Percentiles rank a stretch among this genome's conserved stretches.
These are phyloP conservation scores for Melanostoma mellinum DNA, from an alignment of 2,888 invertebrate genomes.

Conservation along the genomic window DNA sequence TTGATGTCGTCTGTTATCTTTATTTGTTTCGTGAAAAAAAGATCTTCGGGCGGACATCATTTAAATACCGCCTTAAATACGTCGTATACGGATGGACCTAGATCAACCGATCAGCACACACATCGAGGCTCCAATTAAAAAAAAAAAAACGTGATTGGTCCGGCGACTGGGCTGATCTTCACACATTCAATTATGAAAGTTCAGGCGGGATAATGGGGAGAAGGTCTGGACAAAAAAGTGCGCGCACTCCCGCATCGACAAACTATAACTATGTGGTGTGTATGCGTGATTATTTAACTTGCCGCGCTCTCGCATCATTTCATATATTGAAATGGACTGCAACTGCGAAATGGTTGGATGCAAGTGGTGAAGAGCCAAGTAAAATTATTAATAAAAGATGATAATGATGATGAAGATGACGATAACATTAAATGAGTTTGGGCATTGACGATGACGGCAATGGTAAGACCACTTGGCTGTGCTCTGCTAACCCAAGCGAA, in stretches of 20 bases:
- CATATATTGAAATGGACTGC: constrained; percentile 39
- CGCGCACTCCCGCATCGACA: too few species aligned
- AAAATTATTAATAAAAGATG: constrained; percentile 69
- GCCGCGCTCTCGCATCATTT: constrained; percentile 31
- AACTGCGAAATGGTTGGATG: constrained; percentile 1
- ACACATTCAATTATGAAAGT: too few species aligned
- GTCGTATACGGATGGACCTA: constrained; percentile 17
- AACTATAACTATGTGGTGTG: too few species aligned
- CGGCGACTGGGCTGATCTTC: too few species aligned
- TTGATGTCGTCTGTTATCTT: constrained; percentile 57
- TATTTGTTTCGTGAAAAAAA: constrained; percentile 33
- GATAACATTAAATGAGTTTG: constrained; percentile 71
- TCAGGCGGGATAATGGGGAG: too few species aligned
- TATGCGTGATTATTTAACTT: too few species aligned
- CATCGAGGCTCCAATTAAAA: constrained; percentile 57
- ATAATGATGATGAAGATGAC: constrained; percentile 71
- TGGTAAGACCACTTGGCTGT: constrained; percentile 45
- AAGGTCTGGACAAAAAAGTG: too few species aligned
- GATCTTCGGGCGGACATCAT: constrained; percentile 41
- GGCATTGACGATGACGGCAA: constrained; percentile 57
- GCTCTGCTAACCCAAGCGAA: constrained; percentile 34
- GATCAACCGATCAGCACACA: constrained; percentile 54
- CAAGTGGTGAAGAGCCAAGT: constrained; percentile 7
- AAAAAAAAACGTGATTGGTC: constrained; percentile 2
- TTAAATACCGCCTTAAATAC: constrained; percentile 38